These are phyloP conservation scores for Saguinus imperator DNA, from an alignment of 2,113 vertebrate genomes.

Conservation along the genomic window DNA sequence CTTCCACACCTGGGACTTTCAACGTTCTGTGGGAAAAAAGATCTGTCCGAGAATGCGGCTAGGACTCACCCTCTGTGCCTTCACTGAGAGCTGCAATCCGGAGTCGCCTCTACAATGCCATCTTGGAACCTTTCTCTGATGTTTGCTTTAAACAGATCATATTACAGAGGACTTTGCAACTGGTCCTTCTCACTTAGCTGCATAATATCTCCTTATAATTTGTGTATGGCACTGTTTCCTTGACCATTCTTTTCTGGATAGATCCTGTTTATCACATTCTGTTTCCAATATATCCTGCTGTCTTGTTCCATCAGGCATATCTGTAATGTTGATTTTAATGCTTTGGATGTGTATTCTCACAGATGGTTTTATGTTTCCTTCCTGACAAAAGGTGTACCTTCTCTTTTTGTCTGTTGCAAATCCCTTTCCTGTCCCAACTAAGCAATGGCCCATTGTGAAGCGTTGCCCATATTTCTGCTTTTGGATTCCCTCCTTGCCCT, in stretches of 20 bases:
- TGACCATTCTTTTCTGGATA: not conserved
- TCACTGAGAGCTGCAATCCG: too few relatives aligned
- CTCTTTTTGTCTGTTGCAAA: not conserved
- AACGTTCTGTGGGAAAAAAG: too few relatives aligned
- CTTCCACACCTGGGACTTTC: too few relatives aligned
- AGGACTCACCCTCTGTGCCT: too few relatives aligned
- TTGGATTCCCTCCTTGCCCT: not conserved
- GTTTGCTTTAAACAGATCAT: not conserved
- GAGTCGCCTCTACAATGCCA: too few relatives aligned
- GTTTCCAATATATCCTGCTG: not conserved
- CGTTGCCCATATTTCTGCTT: not conserved
- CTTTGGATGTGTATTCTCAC: not conserved
- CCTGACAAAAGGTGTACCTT: not conserved
- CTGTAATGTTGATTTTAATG: not conserved
- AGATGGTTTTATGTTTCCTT: not conserved
- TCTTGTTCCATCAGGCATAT: not conserved
- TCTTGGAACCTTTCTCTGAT: too few relatives aligned
- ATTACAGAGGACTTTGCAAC: not conserved
- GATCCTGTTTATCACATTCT: not conserved
- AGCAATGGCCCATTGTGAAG: not conserved
- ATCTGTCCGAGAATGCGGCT: too few relatives aligned
- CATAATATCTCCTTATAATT: too few relatives aligned
- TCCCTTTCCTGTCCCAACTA: not conserved
- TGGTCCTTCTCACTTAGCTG: not conserved
- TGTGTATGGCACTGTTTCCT: fast-evolving